Evolutionary conservation across 2,888 invertebrate genomes (phyloP), one percentile per base, ranked within the genome.

Genomic region (Andrena camellia): DNA sequence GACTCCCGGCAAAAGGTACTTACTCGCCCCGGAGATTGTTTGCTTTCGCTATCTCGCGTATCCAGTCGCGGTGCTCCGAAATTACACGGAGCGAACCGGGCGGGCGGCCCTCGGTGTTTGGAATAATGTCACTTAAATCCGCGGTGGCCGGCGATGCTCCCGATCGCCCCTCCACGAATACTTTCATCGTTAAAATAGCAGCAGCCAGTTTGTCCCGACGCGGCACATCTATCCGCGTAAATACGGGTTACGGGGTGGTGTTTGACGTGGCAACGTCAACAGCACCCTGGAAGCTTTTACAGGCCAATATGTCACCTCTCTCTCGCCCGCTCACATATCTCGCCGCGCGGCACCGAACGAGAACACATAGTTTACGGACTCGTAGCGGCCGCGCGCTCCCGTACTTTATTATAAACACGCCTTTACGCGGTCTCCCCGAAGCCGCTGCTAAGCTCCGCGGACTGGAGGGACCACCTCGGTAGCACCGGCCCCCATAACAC

Each of bases 241-340:
- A 80, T 62, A 70, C 66, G 31, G 50, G 48, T 79, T 42, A 63
- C 86, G 81, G 79, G 85, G 35, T 33, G 57, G 57, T 87, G 85
- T 88, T 88, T 88, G 88, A 84, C 87, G 75, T 64, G 78, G 80
- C 74, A 75, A 83, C 80, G 84, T 88, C 83, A 83, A 73, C 83
- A 72, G 68, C 69, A 52, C 26, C 54, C 59, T 60, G 66, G 59
- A 70, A 70, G 78, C 78, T 66, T 81, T 83, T 82, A 79, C 85
- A 74, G 74, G 68, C 74, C 78, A 72, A 83, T 81, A 84, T 78
- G 86, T 83, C 86, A 80, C 71, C 74, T 78, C 73, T 64, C 73
- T 71, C 74, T 64, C 60, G 69, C 48, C 79, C 62, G 77, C 77
- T 73, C 79, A 17, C 81, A 52, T 75, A 70, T 79, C 75, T 84